phyloP scores from a whole-genome alignment of 2,888 invertebrate genomes.

The Aphodius sticticus region DNA sequence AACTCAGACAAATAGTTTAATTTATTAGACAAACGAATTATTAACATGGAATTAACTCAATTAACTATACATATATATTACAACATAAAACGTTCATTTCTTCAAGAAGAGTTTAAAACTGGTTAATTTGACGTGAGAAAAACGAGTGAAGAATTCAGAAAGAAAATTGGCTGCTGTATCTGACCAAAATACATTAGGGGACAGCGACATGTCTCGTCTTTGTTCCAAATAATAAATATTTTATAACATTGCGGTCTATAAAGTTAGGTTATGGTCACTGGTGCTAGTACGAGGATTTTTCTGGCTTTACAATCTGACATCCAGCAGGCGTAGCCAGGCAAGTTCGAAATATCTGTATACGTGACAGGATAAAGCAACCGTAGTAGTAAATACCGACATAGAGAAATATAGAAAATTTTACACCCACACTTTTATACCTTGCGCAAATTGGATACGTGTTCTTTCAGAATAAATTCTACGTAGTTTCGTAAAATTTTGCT shows the following conservation, averaged over 20 bases:
- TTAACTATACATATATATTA: too few species aligned
- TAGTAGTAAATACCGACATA: not conserved
- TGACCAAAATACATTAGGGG: not conserved
- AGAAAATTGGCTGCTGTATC: not conserved
- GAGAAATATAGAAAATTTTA: not conserved
- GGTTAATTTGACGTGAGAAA: too few species aligned
- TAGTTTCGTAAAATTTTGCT: not conserved
- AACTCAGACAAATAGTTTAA: too few species aligned
- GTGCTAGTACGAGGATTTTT: not conserved
- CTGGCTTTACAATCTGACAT: not conserved
- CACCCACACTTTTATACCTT: not conserved
- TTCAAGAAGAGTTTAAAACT: too few species aligned
- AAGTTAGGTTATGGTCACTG: constrained; percentile 4
- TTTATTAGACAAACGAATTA: too few species aligned
- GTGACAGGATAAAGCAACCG: not conserved
- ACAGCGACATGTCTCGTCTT: not conserved
- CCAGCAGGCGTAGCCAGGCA: not conserved
- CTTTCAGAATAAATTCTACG: not conserved
- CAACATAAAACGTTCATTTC: too few species aligned
- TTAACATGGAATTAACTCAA: too few species aligned
- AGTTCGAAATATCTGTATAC: not conserved
- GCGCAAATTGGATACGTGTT: not conserved
- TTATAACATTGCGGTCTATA: constrained; percentile 4
- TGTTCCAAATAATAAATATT: constrained; percentile 4
- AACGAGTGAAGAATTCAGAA: too few species aligned